Evolutionary conservation across 1,140 invertebrate species (phyloP).

Genomic region (Parasteatoda tepidariorum): DNA sequence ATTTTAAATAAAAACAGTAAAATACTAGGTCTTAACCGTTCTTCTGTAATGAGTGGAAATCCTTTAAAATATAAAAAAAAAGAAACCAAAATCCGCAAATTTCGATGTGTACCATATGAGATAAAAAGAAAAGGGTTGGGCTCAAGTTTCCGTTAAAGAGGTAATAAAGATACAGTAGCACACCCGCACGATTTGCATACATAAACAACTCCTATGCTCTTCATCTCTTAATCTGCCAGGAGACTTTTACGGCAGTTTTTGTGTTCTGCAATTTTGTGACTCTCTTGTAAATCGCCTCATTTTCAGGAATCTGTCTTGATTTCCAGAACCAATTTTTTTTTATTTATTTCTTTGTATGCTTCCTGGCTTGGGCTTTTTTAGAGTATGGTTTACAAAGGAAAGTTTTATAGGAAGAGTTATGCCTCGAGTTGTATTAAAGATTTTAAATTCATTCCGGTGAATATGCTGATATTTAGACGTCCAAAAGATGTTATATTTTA

Average conservation of each 20-base stretch:
- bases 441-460: no score
- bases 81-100: conserved; percentile 29
- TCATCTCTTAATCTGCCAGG: conserved; percentile 32
- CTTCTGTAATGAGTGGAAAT: conserved; percentile 3
- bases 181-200: conserved; percentile 25
- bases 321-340: not conserved
- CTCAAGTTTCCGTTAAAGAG: conserved; percentile 29
- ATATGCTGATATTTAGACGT: no score
- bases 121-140: not conserved
- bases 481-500: no score
- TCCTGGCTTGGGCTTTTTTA: not conserved
- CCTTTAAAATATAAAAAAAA: no score
- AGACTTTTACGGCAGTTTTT: conserved; percentile 32
- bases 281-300: conserved; percentile 28
- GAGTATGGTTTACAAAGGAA: not conserved
- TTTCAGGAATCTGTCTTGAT: conserved; percentile 16
- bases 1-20: conserved; percentile 21
- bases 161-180: conserved; percentile 33
- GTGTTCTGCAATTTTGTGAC: conserved; percentile 24
- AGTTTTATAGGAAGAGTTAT: conserved; percentile 14
- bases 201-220: conserved; percentile 17
- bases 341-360: not conserved
- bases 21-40: conserved; percentile 27
- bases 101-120: not conserved
- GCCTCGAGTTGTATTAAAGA: conserved; percentile 2